Evolutionary conservation across 2,113 vertebrate species (phyloP).

Genomic region (Poecile atricapillus): DNA sequence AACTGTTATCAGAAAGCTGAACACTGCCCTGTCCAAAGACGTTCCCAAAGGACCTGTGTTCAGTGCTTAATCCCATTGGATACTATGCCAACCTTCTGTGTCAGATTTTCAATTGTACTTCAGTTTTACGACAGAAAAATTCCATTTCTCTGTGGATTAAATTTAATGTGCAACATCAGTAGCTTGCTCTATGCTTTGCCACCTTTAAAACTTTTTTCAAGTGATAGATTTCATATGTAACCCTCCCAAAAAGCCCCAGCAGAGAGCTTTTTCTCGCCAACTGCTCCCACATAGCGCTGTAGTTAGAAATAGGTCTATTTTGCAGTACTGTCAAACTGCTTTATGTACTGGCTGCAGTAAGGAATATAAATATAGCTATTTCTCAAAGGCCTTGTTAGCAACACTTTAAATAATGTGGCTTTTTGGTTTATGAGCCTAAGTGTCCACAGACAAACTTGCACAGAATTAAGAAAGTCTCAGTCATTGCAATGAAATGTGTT

Average conservation of each 20-base stretch:
- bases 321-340: slow-evolving; percentile 26
- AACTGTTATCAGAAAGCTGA: background rate
- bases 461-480: background rate
- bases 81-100: background rate
- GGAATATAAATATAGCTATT: slow-evolving; percentile 24
- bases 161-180: background rate
- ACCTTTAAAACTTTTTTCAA: background rate
- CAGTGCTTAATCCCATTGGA: background rate
- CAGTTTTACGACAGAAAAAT: background rate
- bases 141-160: background rate
- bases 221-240: background rate
- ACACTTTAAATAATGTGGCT: background rate
- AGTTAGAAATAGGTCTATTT: slow-evolving; percentile 18
- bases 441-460: background rate
- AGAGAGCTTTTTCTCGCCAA: background rate
- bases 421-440: background rate
- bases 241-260: background rate
- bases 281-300: background rate
- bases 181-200: background rate
- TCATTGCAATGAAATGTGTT: background rate
- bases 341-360: slow-evolving; percentile 6
- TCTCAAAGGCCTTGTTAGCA: slow-evolving; percentile 11
- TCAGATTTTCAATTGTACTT: background rate
- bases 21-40: background rate
- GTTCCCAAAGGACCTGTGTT: background rate